phyloP scores from a whole-genome alignment of 1,140 invertebrate genomes.

The Pemphigus obesinymphae region DNA sequence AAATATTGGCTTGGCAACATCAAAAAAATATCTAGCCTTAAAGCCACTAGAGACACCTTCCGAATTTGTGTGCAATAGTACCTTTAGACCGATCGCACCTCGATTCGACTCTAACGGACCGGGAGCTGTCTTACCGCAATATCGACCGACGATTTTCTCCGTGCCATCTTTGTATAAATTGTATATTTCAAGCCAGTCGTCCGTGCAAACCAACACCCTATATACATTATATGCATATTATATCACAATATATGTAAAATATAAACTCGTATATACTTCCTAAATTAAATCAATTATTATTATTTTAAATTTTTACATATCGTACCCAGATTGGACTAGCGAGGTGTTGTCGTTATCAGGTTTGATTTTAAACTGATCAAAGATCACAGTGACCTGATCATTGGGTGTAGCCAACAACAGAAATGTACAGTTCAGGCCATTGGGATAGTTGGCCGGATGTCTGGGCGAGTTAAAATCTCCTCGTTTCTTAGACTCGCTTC shows the following conservation, averaged over 20 bases:
- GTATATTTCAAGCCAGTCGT: slow-evolving; percentile 91
- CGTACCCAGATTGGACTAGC: slow-evolving; percentile 58
- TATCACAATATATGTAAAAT: background rate
- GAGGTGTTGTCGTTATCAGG: slow-evolving; percentile 59
- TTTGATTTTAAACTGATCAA: slow-evolving; percentile 86
- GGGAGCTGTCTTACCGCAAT: slow-evolving; percentile 76
- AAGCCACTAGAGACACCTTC: slow-evolving; percentile 84
- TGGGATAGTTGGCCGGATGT: slow-evolving; percentile 92
- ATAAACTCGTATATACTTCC: background rate
- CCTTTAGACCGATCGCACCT: slow-evolving; percentile 73
- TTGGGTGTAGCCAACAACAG: slow-evolving; percentile 76
- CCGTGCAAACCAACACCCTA: slow-evolving; percentile 65
- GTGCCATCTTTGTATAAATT: slow-evolving; percentile 75
- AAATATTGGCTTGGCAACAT: slow-evolving; percentile 78
- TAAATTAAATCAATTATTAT: background rate
- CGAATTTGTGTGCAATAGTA: slow-evolving; percentile 77
- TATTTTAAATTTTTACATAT: background rate
- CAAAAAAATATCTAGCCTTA: slow-evolving; percentile 82
- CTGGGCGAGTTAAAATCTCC: slow-evolving; percentile 93
- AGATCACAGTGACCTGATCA: slow-evolving; percentile 87
- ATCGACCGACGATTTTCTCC: slow-evolving; percentile 76
- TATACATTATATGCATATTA: background rate
- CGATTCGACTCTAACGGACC: slow-evolving; percentile 85
- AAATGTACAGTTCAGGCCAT: slow-evolving; percentile 88
- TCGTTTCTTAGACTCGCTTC: slow-evolving; percentile 73